Evolutionary conservation across 2,888 invertebrate species (phyloP), one percentile per base, ranked within the genome.

Genomic region (Caprella mutica): DNA sequence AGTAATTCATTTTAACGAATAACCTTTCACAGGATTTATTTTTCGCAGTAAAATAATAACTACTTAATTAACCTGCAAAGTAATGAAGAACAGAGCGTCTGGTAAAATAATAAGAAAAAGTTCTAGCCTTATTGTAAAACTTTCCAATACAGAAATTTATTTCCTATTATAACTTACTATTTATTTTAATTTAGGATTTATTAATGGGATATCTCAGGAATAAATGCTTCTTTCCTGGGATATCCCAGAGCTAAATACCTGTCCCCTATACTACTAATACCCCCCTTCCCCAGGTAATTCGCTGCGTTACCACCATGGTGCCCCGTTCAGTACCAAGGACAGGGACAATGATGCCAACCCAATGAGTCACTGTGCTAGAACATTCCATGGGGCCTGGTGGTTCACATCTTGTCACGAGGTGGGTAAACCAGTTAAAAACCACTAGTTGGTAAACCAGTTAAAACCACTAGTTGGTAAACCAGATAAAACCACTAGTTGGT

Each of bases 381-480:
- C 65, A 33, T 67, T 66, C 59, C 59, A 58, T 44, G 66, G 67
- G 12, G 68, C 66, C 17, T 68, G 68, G 68, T 68, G 68, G 68
- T 68, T 67, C 59, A 65, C 65, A 14, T 61, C 64, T 6, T 68
- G 68, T 46, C 66, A 67, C 44, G 65, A 66, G 65, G 67, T 67
- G 29, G n/a, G n/a, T n/a, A n/a, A n/a, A n/a, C n/a, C n/a, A n/a
- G n/a, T n/a, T n/a, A n/a, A n/a, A n/a, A n/a, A n/a, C n/a, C n/a
- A n/a, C n/a, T n/a, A n/a, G n/a, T n/a, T n/a, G n/a, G n/a, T n/a
- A n/a, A n/a, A n/a, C n/a, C n/a, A n/a, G n/a, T n/a, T n/a, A n/a
- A n/a, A n/a, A n/a, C n/a, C n/a, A n/a, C n/a, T n/a, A n/a, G n/a
- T n/a, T n/a, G n/a, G n/a, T n/a, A n/a, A n/a, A n/a, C n/a, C n/a